phyloP scores from a whole-genome alignment of 2,797 vertebrate species.

The Parotocinclus haroldoi region DNA sequence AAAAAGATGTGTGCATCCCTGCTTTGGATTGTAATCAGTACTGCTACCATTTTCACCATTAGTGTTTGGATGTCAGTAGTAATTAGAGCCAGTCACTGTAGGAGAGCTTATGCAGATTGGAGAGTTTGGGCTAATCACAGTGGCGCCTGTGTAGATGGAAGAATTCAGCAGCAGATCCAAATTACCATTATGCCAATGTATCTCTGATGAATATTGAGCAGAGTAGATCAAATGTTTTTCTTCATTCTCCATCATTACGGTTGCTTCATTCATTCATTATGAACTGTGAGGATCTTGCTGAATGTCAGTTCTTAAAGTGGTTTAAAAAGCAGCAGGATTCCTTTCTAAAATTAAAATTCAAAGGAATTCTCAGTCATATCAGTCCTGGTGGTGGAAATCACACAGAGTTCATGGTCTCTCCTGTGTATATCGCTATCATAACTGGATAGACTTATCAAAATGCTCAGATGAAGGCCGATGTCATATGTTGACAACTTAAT shows the following conservation, averaged over 20 bases:
- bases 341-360: too few relatives aligned
- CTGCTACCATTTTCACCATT: constrained; percentile 16
- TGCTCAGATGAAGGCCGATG: background rate
- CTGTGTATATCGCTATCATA: background rate
- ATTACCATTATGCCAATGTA: constrained; percentile 16
- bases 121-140: constrained; percentile 38
- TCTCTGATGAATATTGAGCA: constrained; percentile 31
- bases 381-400: constrained; percentile 16
- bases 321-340: too few relatives aligned
- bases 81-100: constrained; percentile 36
- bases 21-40: constrained; percentile 20
- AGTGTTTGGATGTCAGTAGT: constrained; percentile 31
- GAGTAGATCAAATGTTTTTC: constrained; percentile 36
- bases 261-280: constrained; percentile 1
- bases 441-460: background rate
- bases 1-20: background rate
- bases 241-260: constrained; percentile 7
- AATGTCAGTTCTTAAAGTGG: background rate
- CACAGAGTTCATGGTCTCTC: constrained; percentile 14
- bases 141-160: constrained; percentile 8
- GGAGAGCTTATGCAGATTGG: constrained; percentile 31
- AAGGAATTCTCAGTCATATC: background rate
- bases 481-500: background rate
- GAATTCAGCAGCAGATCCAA: constrained; percentile 30
- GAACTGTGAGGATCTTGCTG: background rate